Conservation (phyloP, 2,113 vertebrate species). For the Colistium nudipinnis region DNA sequence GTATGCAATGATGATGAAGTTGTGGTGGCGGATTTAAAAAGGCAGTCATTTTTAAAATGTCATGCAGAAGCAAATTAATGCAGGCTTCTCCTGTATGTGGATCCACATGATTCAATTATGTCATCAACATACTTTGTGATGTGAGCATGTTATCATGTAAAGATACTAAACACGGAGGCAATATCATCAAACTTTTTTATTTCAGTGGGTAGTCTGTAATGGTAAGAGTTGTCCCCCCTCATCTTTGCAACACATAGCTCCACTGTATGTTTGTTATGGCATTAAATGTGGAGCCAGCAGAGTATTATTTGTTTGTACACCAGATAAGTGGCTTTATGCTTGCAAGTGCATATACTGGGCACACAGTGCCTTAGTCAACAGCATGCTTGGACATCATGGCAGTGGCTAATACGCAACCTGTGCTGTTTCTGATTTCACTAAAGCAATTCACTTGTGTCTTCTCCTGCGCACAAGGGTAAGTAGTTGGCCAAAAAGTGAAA, state of each 20-base stretch:
- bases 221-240: background rate
- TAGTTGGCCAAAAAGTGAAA: too few species aligned
- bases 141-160: background rate
- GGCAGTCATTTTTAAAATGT: background rate
- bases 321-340: conserved; percentile 24
- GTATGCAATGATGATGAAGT: background rate
- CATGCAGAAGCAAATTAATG: background rate
- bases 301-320: conserved; percentile 32
- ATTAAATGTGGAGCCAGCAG: conserved; percentile 22
- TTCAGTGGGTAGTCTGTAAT: background rate
- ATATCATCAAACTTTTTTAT: background rate
- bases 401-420: conserved; percentile 39
- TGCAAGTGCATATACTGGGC: conserved; percentile 21
- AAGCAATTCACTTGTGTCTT: conserved; percentile 1
- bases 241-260: background rate
- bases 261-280: conserved; percentile 25
- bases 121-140: too few species aligned
- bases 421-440: conserved; percentile 53
- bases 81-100: background rate
- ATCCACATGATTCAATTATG: background rate
- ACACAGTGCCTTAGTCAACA: conserved; percentile 24
- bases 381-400: conserved; percentile 40
- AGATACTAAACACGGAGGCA: conserved; percentile 4
- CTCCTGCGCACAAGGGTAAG: conserved; percentile 2
- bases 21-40: background rate